These are phyloP conservation scores for Globodera ellingtonae DNA, from an alignment of 1,140 invertebrate genomes.

Conservation along the genomic window DNA sequence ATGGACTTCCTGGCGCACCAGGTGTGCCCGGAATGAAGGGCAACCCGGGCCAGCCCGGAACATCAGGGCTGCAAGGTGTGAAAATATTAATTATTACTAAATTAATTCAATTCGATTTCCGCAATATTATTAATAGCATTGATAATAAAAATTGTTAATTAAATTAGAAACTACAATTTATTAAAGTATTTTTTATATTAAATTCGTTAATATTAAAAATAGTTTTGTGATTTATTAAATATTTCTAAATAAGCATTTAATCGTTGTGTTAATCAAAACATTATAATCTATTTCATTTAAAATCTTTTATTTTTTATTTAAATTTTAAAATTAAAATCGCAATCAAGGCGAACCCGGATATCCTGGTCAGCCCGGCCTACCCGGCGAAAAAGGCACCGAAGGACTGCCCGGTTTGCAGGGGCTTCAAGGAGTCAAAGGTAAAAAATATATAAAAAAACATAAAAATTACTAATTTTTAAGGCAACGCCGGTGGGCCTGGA, in stretches of 20 bases:
- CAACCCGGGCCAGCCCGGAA: conserved; percentile 44
- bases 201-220: no score
- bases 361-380: conserved; percentile 66
- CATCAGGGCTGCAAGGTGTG: conserved; percentile 53
- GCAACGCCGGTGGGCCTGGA: conserved; percentile 64
- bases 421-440: conserved; percentile 64
- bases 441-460: background rate
- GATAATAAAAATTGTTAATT: no score
- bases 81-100: no score
- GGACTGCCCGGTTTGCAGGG: conserved; percentile 57
- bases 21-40: conserved; percentile 56
- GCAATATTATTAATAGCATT: no score
- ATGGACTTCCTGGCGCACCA: conserved; percentile 58
- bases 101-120: no score
- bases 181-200: no score
- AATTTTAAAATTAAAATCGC: background rate
- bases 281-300: no score
- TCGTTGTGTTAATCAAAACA: no score
- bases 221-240: no score
- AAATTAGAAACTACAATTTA: no score
- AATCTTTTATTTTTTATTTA: background rate
- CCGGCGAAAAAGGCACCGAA: conserved; percentile 72
- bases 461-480: conserved; percentile 54
- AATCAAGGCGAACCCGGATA: conserved; percentile 25
- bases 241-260: no score